These are phyloP conservation scores for Helicoverpa assulta DNA, from an alignment of 2,888 invertebrate genomes.

Conservation along the genomic window DNA sequence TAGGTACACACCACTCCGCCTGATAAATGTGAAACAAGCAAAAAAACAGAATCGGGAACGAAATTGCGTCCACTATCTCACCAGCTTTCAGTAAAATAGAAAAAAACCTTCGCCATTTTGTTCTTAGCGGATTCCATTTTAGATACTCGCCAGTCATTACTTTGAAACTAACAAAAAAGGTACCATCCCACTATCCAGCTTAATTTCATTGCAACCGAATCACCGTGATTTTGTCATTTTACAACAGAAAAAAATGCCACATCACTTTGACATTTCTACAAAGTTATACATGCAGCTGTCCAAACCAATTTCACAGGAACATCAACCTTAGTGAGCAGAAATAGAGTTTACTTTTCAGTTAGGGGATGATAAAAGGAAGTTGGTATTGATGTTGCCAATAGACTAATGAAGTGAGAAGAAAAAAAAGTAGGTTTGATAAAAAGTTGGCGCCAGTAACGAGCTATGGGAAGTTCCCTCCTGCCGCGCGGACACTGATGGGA, in stretches of 20 bases:
- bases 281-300: slow-evolving; percentile 12
- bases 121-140: slow-evolving; percentile 51
- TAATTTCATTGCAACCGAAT: slow-evolving; percentile 54
- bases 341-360: slow-evolving; percentile 12
- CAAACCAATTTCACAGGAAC: neutral
- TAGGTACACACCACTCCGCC: slow-evolving; percentile 5
- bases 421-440: slow-evolving; percentile 54
- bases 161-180: slow-evolving; percentile 43
- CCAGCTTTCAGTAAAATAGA: slow-evolving; percentile 37
- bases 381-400: slow-evolving; percentile 46
- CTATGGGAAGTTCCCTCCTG: slow-evolving; percentile 36
- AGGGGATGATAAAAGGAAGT: neutral
- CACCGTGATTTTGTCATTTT: slow-evolving; percentile 56
- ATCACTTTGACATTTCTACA: slow-evolving; percentile 49
- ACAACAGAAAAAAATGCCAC: slow-evolving; percentile 40
- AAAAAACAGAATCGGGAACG: slow-evolving; percentile 37
- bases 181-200: slow-evolving; percentile 41
- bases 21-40: slow-evolving; percentile 42
- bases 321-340: slow-evolving; percentile 6
- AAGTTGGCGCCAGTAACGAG: slow-evolving; percentile 52
- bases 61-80: slow-evolving; percentile 49
- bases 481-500: slow-evolving; percentile 26
- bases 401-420: slow-evolving; percentile 60
- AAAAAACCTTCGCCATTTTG: slow-evolving; percentile 54
- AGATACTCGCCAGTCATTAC: slow-evolving; percentile 51